Percentiles rank a stretch among this genome's conserved stretches.
Evolutionary conservation across 2,888 invertebrate genomes (phyloP).

Genomic region (Catonia carolina): DNA sequence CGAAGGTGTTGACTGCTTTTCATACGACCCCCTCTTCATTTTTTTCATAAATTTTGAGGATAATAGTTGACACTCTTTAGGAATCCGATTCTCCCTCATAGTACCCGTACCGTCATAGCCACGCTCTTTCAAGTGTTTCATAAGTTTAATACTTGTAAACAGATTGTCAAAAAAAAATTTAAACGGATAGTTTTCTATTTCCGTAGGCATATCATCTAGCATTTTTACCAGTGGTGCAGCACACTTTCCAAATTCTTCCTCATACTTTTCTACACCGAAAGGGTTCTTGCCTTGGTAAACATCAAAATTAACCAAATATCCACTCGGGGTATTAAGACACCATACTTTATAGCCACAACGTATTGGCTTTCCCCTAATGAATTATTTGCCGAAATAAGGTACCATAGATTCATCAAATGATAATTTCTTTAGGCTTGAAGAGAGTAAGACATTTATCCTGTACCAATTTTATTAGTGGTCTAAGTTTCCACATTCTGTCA

Average conservation of each 20-base stretch:
- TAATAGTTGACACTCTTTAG: conserved; percentile 21
- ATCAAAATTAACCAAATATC: background rate
- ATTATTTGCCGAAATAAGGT: background rate
- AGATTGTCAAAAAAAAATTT: background rate
- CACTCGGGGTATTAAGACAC: background rate
- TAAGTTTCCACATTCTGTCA: background rate
- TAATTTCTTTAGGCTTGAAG: background rate
- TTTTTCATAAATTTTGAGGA: conserved; percentile 27
- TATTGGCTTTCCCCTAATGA: background rate
- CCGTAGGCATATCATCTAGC: too few relatives aligned
- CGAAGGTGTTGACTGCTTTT: conserved; percentile 16
- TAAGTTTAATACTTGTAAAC: background rate
- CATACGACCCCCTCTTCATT: conserved; percentile 20
- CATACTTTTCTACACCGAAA: background rate
- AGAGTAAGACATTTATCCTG: background rate
- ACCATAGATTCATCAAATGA: background rate
- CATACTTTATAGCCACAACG: background rate
- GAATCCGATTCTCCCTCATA: background rate
- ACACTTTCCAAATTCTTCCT: background rate
- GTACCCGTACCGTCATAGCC: background rate
- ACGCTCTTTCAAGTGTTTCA: background rate
- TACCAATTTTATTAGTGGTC: background rate
- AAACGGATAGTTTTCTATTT: background rate
- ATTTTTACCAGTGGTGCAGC: too few relatives aligned
- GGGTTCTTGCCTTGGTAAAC: background rate